Percentiles rank a stretch among this genome's conserved stretches.
These are phyloP conservation scores for Eristalis arbustorum DNA, from an alignment of 2,888 invertebrate species.

Conservation along the genomic window DNA sequence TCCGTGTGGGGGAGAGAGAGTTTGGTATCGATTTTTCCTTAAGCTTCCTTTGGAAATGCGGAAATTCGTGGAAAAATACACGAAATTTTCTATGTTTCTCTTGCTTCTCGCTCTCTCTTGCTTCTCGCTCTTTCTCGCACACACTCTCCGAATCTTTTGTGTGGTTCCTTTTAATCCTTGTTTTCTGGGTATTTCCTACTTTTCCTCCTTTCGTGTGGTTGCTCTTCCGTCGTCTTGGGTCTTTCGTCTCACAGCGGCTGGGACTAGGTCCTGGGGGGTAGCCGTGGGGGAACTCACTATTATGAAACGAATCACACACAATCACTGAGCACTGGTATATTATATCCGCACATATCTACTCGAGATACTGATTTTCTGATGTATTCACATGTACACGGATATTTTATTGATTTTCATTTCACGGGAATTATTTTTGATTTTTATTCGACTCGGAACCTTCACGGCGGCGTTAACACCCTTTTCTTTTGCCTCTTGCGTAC, in stretches of 20 bases:
- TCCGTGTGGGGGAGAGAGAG: constrained; percentile 36
- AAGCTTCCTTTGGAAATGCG: constrained; percentile 27
- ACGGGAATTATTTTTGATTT: neutral
- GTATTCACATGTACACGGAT: constrained; percentile 24
- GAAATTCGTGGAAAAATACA: constrained; percentile 27
- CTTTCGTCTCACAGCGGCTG: neutral
- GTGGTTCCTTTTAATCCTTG: constrained; percentile 41
- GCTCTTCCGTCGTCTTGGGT: neutral
- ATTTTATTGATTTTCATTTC: constrained; percentile 56
- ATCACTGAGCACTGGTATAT: constrained; percentile 30
- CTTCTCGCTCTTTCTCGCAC: neutral
- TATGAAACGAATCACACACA: constrained; percentile 55
- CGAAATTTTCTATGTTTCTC: neutral
- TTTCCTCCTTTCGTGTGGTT: neutral
- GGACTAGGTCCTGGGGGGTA: neutral
- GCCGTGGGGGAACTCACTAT: constrained; percentile 11
- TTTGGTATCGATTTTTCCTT: constrained; percentile 47
- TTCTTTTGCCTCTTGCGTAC: neutral
- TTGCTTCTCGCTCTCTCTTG: constrained; percentile 1
- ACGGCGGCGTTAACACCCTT: neutral
- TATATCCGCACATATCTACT: neutral
- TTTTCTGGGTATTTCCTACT: constrained; percentile 5
- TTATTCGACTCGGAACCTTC: neutral
- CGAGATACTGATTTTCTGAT: neutral
- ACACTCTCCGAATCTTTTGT: neutral